phyloP scores from a whole-genome alignment of 2,888 invertebrate genomes.

The Tenthredo mesomela region DNA sequence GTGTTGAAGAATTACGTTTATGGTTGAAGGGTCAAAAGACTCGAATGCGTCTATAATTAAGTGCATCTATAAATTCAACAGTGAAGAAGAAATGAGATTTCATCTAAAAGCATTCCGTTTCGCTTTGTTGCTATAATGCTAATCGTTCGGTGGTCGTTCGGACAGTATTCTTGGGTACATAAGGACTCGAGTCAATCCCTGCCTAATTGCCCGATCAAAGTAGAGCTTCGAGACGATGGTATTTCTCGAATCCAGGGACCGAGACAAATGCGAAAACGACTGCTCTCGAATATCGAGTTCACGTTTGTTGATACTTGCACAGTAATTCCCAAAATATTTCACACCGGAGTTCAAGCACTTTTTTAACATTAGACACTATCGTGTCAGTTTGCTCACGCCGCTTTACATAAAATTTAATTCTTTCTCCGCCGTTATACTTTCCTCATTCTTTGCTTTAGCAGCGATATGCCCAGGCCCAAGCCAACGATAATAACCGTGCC shows the following conservation, averaged over 20 bases:
- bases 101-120: neutral
- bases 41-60: neutral
- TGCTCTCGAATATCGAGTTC: neutral
- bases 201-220: neutral
- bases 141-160: neutral
- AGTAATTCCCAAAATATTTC: neutral
- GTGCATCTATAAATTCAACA: neutral
- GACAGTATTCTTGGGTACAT: neutral
- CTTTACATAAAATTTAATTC: conserved; percentile 8
- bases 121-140: neutral
- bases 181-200: neutral
- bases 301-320: neutral
- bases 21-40: neutral
- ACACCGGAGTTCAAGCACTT: neutral
- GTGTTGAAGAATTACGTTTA: neutral
- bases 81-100: neutral
- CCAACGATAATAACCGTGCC: conserved; percentile 14
- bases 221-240: neutral
- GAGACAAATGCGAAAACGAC: neutral
- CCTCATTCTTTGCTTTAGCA: conserved; percentile 4
- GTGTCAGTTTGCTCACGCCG: neutral
- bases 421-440: neutral
- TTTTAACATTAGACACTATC: neutral
- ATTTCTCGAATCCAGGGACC: neutral
- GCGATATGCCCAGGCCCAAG: neutral